Evolutionary conservation across 2,113 vertebrate species (phyloP).

Genomic region (Lutjanus erythropterus): DNA sequence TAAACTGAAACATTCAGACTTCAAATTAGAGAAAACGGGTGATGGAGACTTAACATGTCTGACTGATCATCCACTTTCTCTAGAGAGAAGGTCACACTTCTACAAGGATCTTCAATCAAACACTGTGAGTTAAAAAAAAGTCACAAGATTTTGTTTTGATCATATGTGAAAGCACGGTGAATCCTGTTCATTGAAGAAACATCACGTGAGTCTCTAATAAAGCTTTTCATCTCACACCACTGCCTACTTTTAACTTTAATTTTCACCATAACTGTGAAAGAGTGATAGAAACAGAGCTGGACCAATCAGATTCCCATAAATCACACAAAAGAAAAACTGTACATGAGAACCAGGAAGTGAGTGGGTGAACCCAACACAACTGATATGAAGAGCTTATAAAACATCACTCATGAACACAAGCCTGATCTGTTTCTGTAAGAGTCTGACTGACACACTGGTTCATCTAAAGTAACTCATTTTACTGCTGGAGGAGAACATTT

Average conservation of each 20-base stretch:
- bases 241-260: neutral
- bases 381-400: conserved; percentile 38
- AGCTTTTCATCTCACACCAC: conserved; percentile 29
- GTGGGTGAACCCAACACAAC: conserved; percentile 5
- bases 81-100: conserved; percentile 4
- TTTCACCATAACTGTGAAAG: conserved; percentile 22
- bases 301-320: conserved; percentile 36
- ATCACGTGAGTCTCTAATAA: conserved; percentile 12
- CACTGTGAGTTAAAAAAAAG: conserved; percentile 10
- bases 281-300: conserved; percentile 26
- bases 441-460: neutral
- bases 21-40: conserved; percentile 5
- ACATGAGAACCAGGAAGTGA: conserved; percentile 50
- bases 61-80: neutral
- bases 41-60: conserved; percentile 4
- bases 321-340: conserved; percentile 57
- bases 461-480: conserved; percentile 1
- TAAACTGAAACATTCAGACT: conserved; percentile 5
- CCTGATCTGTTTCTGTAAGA: neutral
- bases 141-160: conserved; percentile 17
- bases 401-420: neutral
- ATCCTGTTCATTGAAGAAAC: conserved; percentile 20
- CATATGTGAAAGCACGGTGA: neutral
- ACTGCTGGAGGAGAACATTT: neutral
- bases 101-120: conserved; percentile 4